phyloP scores from a whole-genome alignment of 2,797 vertebrate genomes.

The Pseudotriccus pelzelni region DNA sequence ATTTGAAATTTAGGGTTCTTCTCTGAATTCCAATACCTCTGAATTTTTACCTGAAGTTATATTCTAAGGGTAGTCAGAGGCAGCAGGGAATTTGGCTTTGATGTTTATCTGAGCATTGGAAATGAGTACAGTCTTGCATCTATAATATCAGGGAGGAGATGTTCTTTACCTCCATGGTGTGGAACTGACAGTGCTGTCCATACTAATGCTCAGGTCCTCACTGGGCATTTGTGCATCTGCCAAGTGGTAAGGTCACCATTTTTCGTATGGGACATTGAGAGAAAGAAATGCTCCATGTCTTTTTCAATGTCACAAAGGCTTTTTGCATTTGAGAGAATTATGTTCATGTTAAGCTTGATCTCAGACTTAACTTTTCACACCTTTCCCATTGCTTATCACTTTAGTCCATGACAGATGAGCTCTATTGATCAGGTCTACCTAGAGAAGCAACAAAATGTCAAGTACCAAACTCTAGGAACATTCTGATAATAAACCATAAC shows the following conservation, averaged over 20 bases:
- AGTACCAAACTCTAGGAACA: not conserved
- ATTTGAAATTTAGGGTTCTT: not conserved
- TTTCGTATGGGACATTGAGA: not conserved
- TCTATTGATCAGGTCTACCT: not conserved
- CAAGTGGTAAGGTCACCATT: not conserved
- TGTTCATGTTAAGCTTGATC: not conserved
- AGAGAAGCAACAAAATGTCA: not conserved
- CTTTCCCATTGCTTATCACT: not conserved
- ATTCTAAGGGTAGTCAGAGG: not conserved
- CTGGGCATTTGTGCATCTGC: not conserved
- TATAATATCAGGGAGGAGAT: not conserved
- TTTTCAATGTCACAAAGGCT: not conserved
- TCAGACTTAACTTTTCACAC: not conserved
- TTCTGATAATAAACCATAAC: not conserved
- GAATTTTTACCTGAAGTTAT: not conserved
- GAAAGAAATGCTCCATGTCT: not conserved
- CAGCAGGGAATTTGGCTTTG: not conserved
- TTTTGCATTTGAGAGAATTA: not conserved
- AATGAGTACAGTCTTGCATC: not conserved
- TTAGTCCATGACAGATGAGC: not conserved
- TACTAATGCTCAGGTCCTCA: not conserved
- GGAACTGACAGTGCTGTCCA: not conserved
- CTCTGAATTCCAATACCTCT: not conserved
- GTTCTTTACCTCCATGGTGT: not conserved
- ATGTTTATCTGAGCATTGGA: conserved; percentile 5